Percentiles rank a stretch among this genome's conserved stretches.
Conservation (phyloP, 2,888 invertebrate genomes). For the Xestia rhomboidea region DNA sequence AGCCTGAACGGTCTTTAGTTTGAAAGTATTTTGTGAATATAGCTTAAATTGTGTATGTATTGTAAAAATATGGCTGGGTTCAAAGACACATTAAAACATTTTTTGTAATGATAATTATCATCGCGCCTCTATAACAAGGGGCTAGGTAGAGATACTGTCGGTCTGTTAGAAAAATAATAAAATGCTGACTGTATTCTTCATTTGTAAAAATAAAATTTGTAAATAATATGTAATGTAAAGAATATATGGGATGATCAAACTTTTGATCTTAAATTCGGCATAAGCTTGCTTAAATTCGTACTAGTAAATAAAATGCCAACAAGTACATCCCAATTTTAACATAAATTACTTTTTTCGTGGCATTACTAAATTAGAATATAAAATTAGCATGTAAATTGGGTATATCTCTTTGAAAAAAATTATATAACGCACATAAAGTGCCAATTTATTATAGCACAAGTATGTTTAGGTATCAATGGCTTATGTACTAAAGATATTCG, state of each 20-base stretch:
- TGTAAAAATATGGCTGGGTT: background rate
- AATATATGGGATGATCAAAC: conserved; percentile 7
- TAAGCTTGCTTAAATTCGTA: conserved; percentile 21
- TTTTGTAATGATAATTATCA: conserved; percentile 11
- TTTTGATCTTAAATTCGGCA: background rate
- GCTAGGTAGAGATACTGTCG: background rate
- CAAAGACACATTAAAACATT: background rate
- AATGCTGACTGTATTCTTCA: background rate
- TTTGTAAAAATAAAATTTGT: conserved; percentile 32
- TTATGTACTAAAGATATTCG: conserved; percentile 37
- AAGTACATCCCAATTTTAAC: conserved; percentile 9
- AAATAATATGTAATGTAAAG: conserved; percentile 38
- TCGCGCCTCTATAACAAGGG: conserved; percentile 12
- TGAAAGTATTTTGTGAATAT: background rate
- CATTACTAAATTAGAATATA: conserved; percentile 45
- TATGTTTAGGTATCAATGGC: conserved; percentile 56
- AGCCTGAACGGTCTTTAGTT: background rate
- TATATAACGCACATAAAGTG: conserved; percentile 60
- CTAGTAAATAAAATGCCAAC: background rate
- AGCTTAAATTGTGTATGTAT: background rate
- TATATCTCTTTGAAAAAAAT: conserved; percentile 35
- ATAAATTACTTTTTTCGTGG: conserved; percentile 24
- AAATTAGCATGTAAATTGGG: conserved; percentile 43
- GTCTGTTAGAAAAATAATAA: background rate
- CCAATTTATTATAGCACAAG: conserved; percentile 60